Evolutionary conservation across 2,113 vertebrate species (phyloP).

Genomic region (Aspiorhynchus laticeps): DNA sequence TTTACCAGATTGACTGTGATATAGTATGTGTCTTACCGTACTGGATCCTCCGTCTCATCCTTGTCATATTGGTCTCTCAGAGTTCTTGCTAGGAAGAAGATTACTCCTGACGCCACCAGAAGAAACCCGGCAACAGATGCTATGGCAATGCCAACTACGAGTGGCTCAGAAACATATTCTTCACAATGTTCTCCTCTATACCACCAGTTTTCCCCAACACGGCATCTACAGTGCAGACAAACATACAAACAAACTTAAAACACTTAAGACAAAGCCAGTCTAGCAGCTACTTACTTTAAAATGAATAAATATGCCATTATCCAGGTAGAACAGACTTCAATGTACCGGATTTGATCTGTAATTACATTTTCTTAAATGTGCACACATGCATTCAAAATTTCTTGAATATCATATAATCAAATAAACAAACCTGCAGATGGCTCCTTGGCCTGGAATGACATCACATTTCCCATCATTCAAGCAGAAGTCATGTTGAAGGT

Average conservation of each 20-base stretch:
- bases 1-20: neutral
- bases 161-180: conserved; percentile 89
- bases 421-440: conserved; percentile 59
- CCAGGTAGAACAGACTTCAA: neutral
- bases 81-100: conserved; percentile 84
- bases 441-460: conserved; percentile 86
- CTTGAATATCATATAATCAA: neutral
- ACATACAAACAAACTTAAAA: neutral
- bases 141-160: conserved; percentile 87
- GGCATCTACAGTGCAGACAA: conserved; percentile 77
- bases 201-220: conserved; percentile 95
- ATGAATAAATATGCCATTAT: neutral
- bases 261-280: neutral
- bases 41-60: conserved; percentile 77
- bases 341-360: neutral
- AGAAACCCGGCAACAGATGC: conserved; percentile 86
- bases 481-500: conserved; percentile 86
- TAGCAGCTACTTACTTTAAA: neutral
- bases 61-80: conserved; percentile 81
- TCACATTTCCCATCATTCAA: conserved; percentile 94
- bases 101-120: conserved; percentile 78
- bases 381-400: neutral
- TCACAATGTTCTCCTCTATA: conserved; percentile 90
- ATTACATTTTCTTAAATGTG: neutral
- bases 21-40: conserved; percentile 84